Base-by-base conservation (phyloP, 2,888 invertebrate genomes). In the Eristalinus sepulchralis region DNA sequence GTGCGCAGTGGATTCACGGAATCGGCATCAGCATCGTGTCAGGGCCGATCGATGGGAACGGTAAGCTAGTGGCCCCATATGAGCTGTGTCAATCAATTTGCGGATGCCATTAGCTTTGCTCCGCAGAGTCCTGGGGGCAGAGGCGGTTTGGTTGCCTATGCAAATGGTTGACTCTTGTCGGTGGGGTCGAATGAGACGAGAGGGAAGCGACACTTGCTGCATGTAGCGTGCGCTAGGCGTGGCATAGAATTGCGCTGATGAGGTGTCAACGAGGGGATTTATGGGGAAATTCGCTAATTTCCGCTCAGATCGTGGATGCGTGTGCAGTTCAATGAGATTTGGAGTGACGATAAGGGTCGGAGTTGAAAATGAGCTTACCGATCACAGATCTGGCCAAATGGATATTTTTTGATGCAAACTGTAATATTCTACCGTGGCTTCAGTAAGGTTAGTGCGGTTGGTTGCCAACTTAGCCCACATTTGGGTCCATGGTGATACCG, bases 1-100 rank as follows among this genome's bases (percentile, higher is more conserved):
- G 62, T 81, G 71, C 17, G 47, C 62, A 36, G 77, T 72, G 64
- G 77, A 82, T 82, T 68, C 70, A 27, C 24, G 24, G 60, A 82
- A 85, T 77, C 85, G 85, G 85, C 85, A 81, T 76, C 85, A 27
- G 27, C 27, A 5, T 27, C 5, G 64, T 81, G 82, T 85, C 85
- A 82, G 78, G 67, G 75, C 75, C 82, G 83, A 82, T 86, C 86
- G 86, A 86, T 83, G 71, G 86, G 83, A 86, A 83, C 75, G 73
- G 78, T 73, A 72, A 76, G 76, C 67, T 67, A 47, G 47, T 9
- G 82, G 47, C 66, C 36, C 70, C 59, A 75, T 83, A 83, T 86
- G 78, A 83, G 79, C 78, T 75, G 64, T 71, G 70, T 53, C 78
- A 34, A 79, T 79, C 83, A 75, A 75, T 83, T 83, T 79, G 70